Base-by-base conservation (phyloP, 2,888 invertebrate genomes). In the Cotesia congregata region DNA sequence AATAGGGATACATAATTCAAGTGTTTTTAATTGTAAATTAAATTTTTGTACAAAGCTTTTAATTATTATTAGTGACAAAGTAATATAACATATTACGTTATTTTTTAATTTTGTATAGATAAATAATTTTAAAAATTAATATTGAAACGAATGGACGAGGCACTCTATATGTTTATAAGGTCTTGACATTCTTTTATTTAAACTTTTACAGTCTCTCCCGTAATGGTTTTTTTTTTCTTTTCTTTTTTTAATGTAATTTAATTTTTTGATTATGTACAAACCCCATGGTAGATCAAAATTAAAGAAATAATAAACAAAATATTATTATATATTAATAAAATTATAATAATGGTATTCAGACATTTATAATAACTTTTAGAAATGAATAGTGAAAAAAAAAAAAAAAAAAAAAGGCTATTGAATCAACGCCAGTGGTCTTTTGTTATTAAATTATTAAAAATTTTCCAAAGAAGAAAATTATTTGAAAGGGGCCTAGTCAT, bases 41-140 rank as follows among this genome's bases (percentile, higher is more conserved):
- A 88, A 86, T 87, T 83, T 88, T 88, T 88, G 88, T 89, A 89
- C 87, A 88, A 87, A 88, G 86, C 84, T 88, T 88, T 89, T 88
- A 87, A 81, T 88, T 88, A 87, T 87, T 84, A 84, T 85, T 88
- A 87, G 86, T 83, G 86, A 87, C 86, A 85, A 87, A 88, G 87
- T 88, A 88, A 88, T 87, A 86, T 86, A 87, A 85, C 85, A 84
- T 83, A 88, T 88, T 89, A 88, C 86, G 88, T 89, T 89, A 87
- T 88, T 88, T 88, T 88, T 88, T 87, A 88, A 89, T 89, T 88
- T 88, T 88, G 86, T 87, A 88, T 87, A 87, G 86, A 85, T 86
- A 83, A 81, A 87, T 86, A 86, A 78, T 78, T 79, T 85, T 85
- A 85, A 83, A 85, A 80, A 79, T 73, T 80, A 74, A 80, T 71